Conservation (phyloP, 2,888 invertebrate genomes). For the Agrilus mali region DNA sequence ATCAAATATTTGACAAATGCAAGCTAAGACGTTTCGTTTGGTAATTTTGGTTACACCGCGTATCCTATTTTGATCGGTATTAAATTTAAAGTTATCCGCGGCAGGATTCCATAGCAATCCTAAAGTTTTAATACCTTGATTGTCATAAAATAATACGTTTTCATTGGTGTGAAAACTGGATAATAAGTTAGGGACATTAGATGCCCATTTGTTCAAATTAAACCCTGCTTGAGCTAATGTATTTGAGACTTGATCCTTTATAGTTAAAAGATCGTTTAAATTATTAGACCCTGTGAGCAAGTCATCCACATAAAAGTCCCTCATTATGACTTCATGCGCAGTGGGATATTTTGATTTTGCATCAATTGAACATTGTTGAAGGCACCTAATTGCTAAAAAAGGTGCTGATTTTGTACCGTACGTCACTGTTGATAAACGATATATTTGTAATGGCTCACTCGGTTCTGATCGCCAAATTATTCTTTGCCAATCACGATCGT, state of each 20-base stretch:
- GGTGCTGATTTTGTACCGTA: slow-evolving; percentile 12
- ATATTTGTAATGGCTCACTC: slow-evolving; percentile 7
- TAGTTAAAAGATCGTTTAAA: slow-evolving; percentile 2
- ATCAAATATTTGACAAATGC: too few species aligned
- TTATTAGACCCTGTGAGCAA: slow-evolving; percentile 10
- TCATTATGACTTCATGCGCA: slow-evolving; percentile 6
- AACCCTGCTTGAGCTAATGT: slow-evolving; percentile 8
- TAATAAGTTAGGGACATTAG: slow-evolving; percentile 6
- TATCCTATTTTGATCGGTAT: not conserved
- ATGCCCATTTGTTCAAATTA: slow-evolving; percentile 11
- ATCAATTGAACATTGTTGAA: slow-evolving; percentile 12
- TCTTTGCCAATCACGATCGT: slow-evolving; percentile 10
- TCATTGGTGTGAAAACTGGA: not conserved
- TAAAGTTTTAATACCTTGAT: too few species aligned
- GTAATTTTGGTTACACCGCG: not conserved
- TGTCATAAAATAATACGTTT: too few species aligned
- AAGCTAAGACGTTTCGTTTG: too few species aligned
- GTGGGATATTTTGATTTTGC: slow-evolving; percentile 5
- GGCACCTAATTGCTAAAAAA: slow-evolving; percentile 11
- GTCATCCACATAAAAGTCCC: slow-evolving; percentile 14
- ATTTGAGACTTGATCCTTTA: slow-evolving; percentile 2
- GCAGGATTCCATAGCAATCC: too few species aligned
- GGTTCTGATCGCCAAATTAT: slow-evolving; percentile 12
- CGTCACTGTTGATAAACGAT: slow-evolving; percentile 13
- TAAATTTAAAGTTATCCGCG: not conserved